A percentile compares a stretch with the other conserved stretches of the same genome.
Evolutionary conservation across 2,797 vertebrate genomes (phyloP).

Genomic region (Rachycentron canadum): DNA sequence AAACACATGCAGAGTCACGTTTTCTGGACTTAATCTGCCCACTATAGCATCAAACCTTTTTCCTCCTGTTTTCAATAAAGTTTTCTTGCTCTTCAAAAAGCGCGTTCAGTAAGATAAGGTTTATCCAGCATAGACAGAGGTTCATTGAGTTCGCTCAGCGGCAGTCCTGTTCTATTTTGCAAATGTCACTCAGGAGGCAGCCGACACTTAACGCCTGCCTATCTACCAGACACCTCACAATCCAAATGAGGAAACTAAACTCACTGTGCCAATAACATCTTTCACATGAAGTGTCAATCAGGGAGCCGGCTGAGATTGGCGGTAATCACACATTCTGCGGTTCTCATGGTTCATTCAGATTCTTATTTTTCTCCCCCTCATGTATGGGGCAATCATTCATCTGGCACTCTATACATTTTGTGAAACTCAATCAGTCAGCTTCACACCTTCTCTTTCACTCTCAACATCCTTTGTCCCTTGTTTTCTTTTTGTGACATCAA

Average conservation of each 20-base stretch:
- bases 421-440: conserved; percentile 19
- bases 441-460: conserved; percentile 41
- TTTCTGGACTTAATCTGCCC: conserved; percentile 22
- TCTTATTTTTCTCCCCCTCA: not conserved
- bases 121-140: conserved; percentile 25
- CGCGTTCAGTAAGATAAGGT: conserved; percentile 9
- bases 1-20: conserved; percentile 43
- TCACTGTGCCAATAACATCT: conserved; percentile 39
- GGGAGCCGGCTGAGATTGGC: conserved; percentile 15
- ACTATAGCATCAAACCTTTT: not conserved
- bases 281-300: conserved; percentile 62
- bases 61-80: conserved; percentile 1
- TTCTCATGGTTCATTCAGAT: conserved; percentile 20
- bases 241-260: conserved; percentile 56
- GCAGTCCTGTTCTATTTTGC: conserved; percentile 35
- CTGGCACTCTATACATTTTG: not conserved
- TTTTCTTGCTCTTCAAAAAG: conserved; percentile 19
- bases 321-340: conserved; percentile 29
- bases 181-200: conserved; percentile 51
- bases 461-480: not conserved
- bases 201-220: conserved; percentile 48
- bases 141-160: conserved; percentile 48
- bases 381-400: conserved; percentile 23
- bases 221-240: conserved; percentile 42
- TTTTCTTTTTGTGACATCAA: conserved; percentile 24